Evolutionary conservation across 2,888 invertebrate genomes (phyloP), one percentile per base, ranked within the genome.

Genomic region (Trachelus stipa): DNA sequence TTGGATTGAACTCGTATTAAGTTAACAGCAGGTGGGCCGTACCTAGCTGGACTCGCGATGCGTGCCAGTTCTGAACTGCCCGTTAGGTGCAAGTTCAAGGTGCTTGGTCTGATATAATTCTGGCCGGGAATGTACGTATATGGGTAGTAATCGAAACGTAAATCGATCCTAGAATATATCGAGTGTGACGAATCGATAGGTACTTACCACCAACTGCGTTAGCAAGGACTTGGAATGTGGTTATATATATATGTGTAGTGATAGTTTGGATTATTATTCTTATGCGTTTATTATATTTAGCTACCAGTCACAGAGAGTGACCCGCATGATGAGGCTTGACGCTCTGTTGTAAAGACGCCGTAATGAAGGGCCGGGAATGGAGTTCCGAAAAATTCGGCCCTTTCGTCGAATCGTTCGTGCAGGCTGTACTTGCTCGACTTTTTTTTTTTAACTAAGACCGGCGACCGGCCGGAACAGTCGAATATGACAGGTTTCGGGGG

Each of bases 401-500:
- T 56, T 56, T 56, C 56, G 56, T 56, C 56, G 56, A 56, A 56
- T 23, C 56, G 1, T 56, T 56, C 56, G 56, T 56, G 23, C 56
- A 56, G 56, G 56, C 56, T 56, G 56, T 56, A 56, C 56, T 56
- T 56, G 23, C 56, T 56, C 56, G 56, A 56, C 15, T 56, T 56
- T 23, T 23, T 15, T 40, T 15, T 40, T 40, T 15, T 56, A 23
- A 9, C 23, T 56, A 9, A 56, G 23, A 56, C 56, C 23, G 56
- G 56, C 23, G 56, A 56, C 56, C 56, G 56, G 56, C 56, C 23
- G 56, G 56, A 56, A 56, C 56, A 56, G 71, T 33, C 71, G 71
- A 71, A 71, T 33, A 33, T 33, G 71, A 71, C 31, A 71, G 71
- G 56, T 56, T 56, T 56, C 56, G 56, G 56, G 56, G 77, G 35